A percentile compares a stretch with the other conserved stretches of the same genome.
These are phyloP conservation scores for Drosophila suzukii DNA, from an alignment of 1,140 invertebrate genomes.

Conservation along the genomic window DNA sequence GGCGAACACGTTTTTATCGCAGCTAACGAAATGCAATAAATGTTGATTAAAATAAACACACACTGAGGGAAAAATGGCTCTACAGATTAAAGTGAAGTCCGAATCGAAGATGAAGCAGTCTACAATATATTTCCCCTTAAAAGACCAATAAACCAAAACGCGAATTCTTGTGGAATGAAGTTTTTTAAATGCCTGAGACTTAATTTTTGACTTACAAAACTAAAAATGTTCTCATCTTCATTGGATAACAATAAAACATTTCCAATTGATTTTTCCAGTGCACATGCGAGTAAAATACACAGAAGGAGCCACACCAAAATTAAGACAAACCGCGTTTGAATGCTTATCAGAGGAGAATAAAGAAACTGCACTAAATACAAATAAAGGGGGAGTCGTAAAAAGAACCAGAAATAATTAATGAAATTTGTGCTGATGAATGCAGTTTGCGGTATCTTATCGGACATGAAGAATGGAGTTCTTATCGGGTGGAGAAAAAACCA, in stretches of 20 bases:
- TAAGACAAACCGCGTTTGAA: slow-evolving; percentile 24
- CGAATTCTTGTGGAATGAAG: not conserved
- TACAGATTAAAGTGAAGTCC: not conserved
- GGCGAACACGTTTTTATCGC: slow-evolving; percentile 82
- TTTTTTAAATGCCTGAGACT: too few relatives aligned
- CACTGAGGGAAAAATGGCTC: slow-evolving; percentile 1
- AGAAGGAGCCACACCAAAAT: slow-evolving; percentile 7
- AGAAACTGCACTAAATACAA: slow-evolving; percentile 50
- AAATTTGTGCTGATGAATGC: slow-evolving; percentile 53
- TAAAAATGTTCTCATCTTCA: too few relatives aligned
- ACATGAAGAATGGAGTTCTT: slow-evolving; percentile 10
- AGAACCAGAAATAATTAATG: slow-evolving; percentile 51
- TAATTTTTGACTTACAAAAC: too few relatives aligned
- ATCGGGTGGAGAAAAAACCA: slow-evolving; percentile 18
- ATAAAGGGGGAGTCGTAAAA: slow-evolving; percentile 3
- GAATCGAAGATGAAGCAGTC: not conserved
- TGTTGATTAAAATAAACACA: slow-evolving; percentile 77
- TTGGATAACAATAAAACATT: not conserved
- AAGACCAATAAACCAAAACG: not conserved
- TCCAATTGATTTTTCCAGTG: slow-evolving; percentile 1
- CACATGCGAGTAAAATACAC: slow-evolving; percentile 24
- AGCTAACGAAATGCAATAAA: slow-evolving; percentile 78
- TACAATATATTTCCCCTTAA: not conserved
- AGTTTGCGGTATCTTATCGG: slow-evolving; percentile 59
- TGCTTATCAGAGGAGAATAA: slow-evolving; percentile 25